Conservation (phyloP, 2,113 vertebrate genomes). For the Aptenodytes forsteri region DNA sequence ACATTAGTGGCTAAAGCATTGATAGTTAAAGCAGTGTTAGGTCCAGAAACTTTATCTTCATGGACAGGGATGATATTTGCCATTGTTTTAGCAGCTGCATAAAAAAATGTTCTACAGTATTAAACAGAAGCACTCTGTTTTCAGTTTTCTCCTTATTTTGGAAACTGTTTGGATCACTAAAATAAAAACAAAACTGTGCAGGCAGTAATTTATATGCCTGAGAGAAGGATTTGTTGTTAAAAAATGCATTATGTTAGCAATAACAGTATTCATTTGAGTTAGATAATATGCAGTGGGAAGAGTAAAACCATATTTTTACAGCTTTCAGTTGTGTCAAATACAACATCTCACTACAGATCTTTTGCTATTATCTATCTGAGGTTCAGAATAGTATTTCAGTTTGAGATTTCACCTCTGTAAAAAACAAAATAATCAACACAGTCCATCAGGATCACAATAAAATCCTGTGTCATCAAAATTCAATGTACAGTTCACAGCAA, state of each 20-base stretch:
- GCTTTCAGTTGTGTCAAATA: background rate
- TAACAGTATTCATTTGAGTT: conserved; percentile 10
- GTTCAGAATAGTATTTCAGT: background rate
- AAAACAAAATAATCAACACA: background rate
- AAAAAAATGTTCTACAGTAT: background rate
- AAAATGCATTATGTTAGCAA: conserved; percentile 32
- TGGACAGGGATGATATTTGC: background rate
- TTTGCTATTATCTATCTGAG: background rate
- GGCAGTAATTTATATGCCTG: background rate
- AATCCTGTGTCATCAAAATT: conserved; percentile 31
- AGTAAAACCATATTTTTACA: background rate
- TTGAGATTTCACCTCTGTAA: background rate
- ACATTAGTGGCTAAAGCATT: background rate
- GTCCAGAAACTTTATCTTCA: background rate
- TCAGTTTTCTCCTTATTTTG: conserved; percentile 30
- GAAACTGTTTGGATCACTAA: background rate
- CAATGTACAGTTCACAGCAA: background rate
- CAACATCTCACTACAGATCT: background rate
- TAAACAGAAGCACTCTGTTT: conserved; percentile 34
- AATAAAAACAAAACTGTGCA: background rate
- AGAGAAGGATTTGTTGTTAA: conserved; percentile 17
- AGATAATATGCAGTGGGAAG: background rate
- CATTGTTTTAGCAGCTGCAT: conserved; percentile 5
- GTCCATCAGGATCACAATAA: conserved; percentile 5
- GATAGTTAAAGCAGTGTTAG: background rate